These are phyloP conservation scores for Podarcis raffonei DNA, from an alignment of 2,113 vertebrate species.

Conservation along the genomic window DNA sequence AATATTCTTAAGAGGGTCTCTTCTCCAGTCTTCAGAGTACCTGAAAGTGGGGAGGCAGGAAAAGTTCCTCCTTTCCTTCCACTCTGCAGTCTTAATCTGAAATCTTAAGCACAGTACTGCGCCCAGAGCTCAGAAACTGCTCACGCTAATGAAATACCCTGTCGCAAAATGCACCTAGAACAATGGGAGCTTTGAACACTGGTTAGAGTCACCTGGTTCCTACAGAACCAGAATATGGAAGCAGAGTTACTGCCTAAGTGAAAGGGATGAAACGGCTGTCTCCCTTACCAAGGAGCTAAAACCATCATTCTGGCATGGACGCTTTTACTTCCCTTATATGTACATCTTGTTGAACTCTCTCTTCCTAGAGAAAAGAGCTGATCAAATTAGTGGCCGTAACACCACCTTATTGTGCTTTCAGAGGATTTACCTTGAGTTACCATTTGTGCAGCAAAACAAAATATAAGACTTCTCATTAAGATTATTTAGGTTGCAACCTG, in stretches of 20 bases:
- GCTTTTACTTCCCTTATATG: background rate
- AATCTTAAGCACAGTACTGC: too few relatives aligned
- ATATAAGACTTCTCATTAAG: background rate
- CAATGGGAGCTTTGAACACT: too few relatives aligned
- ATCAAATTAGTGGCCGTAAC: background rate
- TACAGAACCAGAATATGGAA: too few relatives aligned
- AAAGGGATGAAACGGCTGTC: background rate
- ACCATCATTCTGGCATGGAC: background rate
- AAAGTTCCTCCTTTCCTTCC: too few relatives aligned
- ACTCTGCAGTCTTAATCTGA: too few relatives aligned
- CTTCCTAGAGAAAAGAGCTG: background rate
- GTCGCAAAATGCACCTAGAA: too few relatives aligned
- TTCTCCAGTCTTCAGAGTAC: too few relatives aligned
- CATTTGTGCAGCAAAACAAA: background rate
- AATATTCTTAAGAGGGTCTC: too few relatives aligned
- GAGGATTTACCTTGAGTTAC: background rate
- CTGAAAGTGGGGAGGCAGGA: too few relatives aligned
- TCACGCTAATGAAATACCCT: too few relatives aligned
- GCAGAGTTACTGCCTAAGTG: background rate
- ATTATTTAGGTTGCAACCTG: background rate
- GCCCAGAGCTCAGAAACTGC: too few relatives aligned
- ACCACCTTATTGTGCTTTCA: background rate
- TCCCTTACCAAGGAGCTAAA: background rate
- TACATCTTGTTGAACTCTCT: background rate
- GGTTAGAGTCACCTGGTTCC: too few relatives aligned